Evolutionary conservation across 2,888 invertebrate species (phyloP), one percentile per base, ranked within the genome.

Genomic region (Drosophila peninsularis): DNA sequence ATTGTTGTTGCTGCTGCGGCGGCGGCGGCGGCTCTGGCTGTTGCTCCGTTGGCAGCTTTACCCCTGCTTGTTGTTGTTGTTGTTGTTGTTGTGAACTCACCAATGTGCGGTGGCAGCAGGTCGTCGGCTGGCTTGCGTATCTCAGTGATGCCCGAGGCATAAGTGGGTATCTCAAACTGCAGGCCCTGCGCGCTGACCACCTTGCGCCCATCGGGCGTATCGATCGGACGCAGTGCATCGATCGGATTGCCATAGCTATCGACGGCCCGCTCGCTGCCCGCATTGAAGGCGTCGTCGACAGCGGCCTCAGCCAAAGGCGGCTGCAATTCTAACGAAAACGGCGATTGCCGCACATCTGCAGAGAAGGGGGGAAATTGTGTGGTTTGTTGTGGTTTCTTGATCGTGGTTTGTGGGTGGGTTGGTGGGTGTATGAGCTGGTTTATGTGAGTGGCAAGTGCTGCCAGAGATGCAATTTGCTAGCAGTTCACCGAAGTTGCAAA

Each of bases 111-210:
- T 81, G 92, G 92, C 82, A 92, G 83, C 81, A 92, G 72, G 76
- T 91, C 92, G 64, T 90, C 91, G 36, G 89, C 72, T 5, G 92
- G 92, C 81, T 91, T 87, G 69, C 89, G 90, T 57, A 92, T 90
- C 80, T 92, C 92, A 49, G 92, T 92, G 63, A 92, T 92, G 70
- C 92, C 92, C 54, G 92, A 92, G 36, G 92, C 92, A 83, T 92
- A 92, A 64, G 86, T 92, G 44, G 92, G 92, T 80, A 92, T 92
- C 90, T 92, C 91, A 66, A 92, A 92, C 80, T 92, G 90, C 55
- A 92, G 75, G 54, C 92, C 92, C 67, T 92, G 88, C 4, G 91
- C 90, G 69, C 88, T 91, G 58, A 91, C 82, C 56, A 92, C 91
- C 75, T 92, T 92, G 36, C 91, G 85, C 37, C 91, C 92, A 79